These are phyloP conservation scores for Taenaris catops DNA, from an alignment of 2,888 invertebrate species.

Conservation along the genomic window DNA sequence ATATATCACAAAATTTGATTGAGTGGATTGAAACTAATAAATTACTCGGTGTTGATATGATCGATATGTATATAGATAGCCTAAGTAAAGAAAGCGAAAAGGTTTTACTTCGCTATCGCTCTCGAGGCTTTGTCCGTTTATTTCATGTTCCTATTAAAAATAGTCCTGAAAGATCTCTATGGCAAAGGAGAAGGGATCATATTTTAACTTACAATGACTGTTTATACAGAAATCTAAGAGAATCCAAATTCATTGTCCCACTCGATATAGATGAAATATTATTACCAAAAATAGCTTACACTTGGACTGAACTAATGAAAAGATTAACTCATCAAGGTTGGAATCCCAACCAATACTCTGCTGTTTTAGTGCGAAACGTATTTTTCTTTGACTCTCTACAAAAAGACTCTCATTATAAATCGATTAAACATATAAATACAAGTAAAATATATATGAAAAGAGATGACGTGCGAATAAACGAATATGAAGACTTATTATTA, in stretches of 20 bases:
- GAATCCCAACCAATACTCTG: constrained; percentile 72
- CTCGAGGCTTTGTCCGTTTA: constrained; percentile 63
- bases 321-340: constrained; percentile 61
- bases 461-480: constrained; percentile 58
- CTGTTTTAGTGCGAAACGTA: constrained; percentile 83
- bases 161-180: constrained; percentile 58
- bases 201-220: constrained; percentile 89
- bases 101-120: constrained; percentile 78
- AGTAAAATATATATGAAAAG: constrained; percentile 58
- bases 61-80: constrained; percentile 83
- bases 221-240: constrained; percentile 84
- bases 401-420: constrained; percentile 38
- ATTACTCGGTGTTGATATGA: constrained; percentile 83
- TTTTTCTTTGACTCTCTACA: constrained; percentile 83
- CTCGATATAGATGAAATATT: constrained; percentile 88
- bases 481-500: constrained; percentile 35
- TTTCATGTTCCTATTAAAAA: constrained; percentile 75
- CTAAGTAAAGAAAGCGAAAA: constrained; percentile 75
- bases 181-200: constrained; percentile 86
- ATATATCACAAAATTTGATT: constrained; percentile 80
- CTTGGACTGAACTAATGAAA: constrained; percentile 79
- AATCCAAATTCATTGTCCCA: constrained; percentile 83
- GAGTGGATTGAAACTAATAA: constrained; percentile 87
- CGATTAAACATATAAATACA: constrained; percentile 32
- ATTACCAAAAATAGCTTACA: constrained; percentile 80